phyloP scores from a whole-genome alignment of 1,140 invertebrate species.

The Ylistrum balloti region DNA sequence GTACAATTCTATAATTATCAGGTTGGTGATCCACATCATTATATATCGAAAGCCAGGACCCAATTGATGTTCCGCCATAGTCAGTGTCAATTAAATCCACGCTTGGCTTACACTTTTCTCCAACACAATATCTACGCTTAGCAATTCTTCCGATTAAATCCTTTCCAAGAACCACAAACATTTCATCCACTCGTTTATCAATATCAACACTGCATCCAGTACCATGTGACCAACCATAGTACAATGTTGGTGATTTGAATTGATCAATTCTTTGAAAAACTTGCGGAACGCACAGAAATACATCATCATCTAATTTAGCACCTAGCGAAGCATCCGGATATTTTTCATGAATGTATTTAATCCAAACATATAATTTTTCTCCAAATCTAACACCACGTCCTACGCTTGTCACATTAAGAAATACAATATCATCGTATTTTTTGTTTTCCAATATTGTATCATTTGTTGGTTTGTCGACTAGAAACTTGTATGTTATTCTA shows the following conservation, averaged over 20 bases:
- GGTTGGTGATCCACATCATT: not conserved
- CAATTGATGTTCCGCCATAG: not conserved
- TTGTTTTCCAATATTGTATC: not conserved
- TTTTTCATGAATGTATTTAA: not conserved
- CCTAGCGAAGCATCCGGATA: not conserved
- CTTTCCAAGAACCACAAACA: slow-evolving; percentile 45
- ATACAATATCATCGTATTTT: not conserved
- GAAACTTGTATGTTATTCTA: not conserved
- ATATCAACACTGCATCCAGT: not conserved
- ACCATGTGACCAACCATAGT: slow-evolving; percentile 1
- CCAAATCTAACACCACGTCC: not conserved
- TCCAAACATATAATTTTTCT: not conserved
- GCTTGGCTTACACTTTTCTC: not conserved
- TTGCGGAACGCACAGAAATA: not conserved
- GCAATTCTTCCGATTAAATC: slow-evolving; percentile 30
- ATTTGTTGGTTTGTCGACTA: not conserved
- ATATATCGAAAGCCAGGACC: slow-evolving; percentile 26
- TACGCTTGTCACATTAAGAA: not conserved
- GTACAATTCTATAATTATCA: slow-evolving; percentile 41
- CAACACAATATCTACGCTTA: slow-evolving; percentile 12
- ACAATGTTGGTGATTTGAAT: not conserved
- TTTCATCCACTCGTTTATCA: not conserved
- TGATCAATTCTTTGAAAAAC: not conserved
- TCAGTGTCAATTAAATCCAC: slow-evolving; percentile 35
- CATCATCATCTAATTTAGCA: not conserved